phyloP scores from a whole-genome alignment of 1,140 invertebrate species.

The Venturia canescens region DNA sequence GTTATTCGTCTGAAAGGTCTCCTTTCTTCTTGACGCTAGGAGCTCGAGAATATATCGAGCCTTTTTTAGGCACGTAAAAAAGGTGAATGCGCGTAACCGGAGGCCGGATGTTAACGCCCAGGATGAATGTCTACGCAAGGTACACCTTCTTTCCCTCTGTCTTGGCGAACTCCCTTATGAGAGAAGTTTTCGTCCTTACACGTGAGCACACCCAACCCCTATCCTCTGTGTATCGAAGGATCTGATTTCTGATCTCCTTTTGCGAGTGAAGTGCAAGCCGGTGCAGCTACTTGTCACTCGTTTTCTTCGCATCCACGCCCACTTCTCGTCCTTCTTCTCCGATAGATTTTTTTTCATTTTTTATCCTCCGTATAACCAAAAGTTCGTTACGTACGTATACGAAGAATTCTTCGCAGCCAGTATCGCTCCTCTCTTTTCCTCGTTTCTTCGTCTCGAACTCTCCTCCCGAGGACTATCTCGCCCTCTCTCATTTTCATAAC shows the following conservation, averaged over 20 bases:
- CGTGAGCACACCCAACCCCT: constrained; percentile 54
- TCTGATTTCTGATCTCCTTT: constrained; percentile 75
- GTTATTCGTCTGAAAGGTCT: neutral
- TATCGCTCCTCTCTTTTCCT: neutral
- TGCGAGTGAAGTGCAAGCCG: constrained; percentile 56
- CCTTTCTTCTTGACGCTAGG: constrained; percentile 48
- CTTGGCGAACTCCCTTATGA: constrained; percentile 40
- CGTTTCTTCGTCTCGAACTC: neutral
- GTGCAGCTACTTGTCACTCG: constrained; percentile 73
- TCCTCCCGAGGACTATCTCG: constrained; percentile 37
- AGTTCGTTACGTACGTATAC: constrained; percentile 68
- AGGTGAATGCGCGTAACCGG: constrained; percentile 72
- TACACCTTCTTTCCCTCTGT: constrained; percentile 52
- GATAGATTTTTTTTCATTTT: neutral
- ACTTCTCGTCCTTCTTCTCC: constrained; percentile 34
- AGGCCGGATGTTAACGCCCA: constrained; percentile 77
- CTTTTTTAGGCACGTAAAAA: constrained; percentile 30
- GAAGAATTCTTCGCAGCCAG: constrained; percentile 10
- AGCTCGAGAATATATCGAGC: constrained; percentile 3
- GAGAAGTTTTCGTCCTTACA: constrained; percentile 60
- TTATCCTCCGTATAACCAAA: constrained; percentile 31
- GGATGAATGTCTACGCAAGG: constrained; percentile 70
- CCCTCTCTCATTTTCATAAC: constrained; percentile 73
- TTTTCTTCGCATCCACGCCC: constrained; percentile 56
- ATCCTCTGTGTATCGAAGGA: constrained; percentile 60